Evolutionary conservation across 2,113 vertebrate species (phyloP), one percentile per base, ranked within the genome.

Genomic region (Maccullochella peelii): DNA sequence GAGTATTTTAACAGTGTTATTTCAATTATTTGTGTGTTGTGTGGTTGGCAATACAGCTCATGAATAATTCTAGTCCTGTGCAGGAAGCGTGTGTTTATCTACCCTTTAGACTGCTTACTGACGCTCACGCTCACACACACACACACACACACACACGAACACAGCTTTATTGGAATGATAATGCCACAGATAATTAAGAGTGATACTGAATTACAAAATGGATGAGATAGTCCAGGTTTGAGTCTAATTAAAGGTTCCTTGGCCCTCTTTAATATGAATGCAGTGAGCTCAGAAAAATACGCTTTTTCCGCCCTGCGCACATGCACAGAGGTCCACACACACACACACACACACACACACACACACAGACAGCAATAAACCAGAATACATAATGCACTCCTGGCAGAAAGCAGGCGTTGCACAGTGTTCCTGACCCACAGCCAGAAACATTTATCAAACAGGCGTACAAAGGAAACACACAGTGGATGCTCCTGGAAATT

Each of bases 51-150:
- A 92, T 72, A 11, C 89, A 86, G 81, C 85, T 92, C 89, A 92
- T 92, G 83, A 92, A 92, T 93, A 90, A 92, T 92, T 86, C 86
- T n/a, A 11, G 65, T 59, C 23, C 23, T 83, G 89, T 84, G 79
- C 80, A 79, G 62, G 74, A 83, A 90, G 84, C 57, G 61, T 91
- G 88, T 91, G 86, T 84, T 92, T 86, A 89, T 91, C 61, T 86
- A 89, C 82, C 88, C 91, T 83, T 90, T 84, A 70, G 49, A 85
- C 79, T 71, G 66, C 49, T 59, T 81, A 79, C 57, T 71, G 61
- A 89, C 71, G 57, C 71, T 30, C 77, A 70, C 82, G 44, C 75
- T 49, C 57, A 70, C 62, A 57, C 83, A 67, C 73, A 59, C 73
- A 75, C 77, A 44, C 69, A 67, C 68, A 50, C 68, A 68, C 70